phyloP scores from a whole-genome alignment of 2,888 invertebrate genomes.

The Perizoma affinitatum region DNA sequence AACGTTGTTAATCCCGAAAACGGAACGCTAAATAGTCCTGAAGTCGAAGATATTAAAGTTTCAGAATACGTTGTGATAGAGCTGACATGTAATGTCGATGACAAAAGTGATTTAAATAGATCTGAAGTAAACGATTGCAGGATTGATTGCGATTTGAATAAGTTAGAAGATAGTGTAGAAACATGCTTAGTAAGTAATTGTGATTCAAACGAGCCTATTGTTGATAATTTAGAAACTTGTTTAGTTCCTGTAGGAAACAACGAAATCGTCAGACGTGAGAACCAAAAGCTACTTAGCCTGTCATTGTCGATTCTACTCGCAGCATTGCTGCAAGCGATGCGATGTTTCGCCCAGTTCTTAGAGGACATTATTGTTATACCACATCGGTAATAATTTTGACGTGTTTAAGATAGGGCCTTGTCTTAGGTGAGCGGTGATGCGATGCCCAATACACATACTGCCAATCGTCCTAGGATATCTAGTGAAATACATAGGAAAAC shows the following conservation, averaged over 20 bases:
- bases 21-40: constrained; percentile 40
- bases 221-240: constrained; percentile 50
- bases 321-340: constrained; percentile 85
- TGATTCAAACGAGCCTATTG: constrained; percentile 27
- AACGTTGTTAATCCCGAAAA: constrained; percentile 57
- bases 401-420: constrained; percentile 23
- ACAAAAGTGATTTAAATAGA: constrained; percentile 52
- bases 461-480: no score
- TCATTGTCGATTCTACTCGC: constrained; percentile 85
- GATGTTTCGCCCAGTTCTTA: constrained; percentile 85
- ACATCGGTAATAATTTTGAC: constrained; percentile 64
- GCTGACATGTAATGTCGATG: constrained; percentile 69
- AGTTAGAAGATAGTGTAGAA: constrained; percentile 38
- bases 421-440: background rate
- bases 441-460: background rate
- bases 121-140: constrained; percentile 14
- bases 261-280: constrained; percentile 72
- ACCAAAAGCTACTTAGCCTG: constrained; percentile 83
- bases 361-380: constrained; percentile 84
- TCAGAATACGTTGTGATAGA: constrained; percentile 77
- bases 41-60: constrained; percentile 42
- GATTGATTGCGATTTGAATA: no score
- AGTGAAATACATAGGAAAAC: no score
- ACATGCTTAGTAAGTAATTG: constrained; percentile 61
- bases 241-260: constrained; percentile 77